These are phyloP conservation scores for Anthoptus insignis DNA, from an alignment of 2,888 invertebrate species.

Conservation along the genomic window DNA sequence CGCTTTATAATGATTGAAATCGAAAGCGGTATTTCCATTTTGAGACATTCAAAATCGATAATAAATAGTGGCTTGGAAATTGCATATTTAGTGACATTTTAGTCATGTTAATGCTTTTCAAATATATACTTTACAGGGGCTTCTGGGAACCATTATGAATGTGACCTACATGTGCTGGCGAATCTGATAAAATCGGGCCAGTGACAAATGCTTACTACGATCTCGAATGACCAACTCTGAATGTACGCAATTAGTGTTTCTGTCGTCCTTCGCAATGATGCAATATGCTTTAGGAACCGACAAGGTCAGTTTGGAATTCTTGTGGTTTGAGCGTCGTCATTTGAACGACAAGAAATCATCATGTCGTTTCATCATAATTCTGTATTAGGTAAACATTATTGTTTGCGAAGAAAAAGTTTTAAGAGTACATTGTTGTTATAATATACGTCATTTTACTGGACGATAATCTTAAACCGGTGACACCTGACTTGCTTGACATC, in stretches of 20 bases:
- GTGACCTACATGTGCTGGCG: not conserved
- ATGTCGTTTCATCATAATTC: no score
- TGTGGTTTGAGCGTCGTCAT: not conserved
- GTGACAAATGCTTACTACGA: slow-evolving; percentile 20
- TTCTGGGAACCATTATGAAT: not conserved
- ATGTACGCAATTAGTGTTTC: not conserved
- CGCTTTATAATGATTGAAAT: no score
- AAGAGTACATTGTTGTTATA: no score
- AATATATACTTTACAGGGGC: not conserved
- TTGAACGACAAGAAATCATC: no score
- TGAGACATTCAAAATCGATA: no score
- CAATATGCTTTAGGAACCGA: not conserved
- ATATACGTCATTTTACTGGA: no score
- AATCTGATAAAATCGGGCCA: slow-evolving; percentile 2
- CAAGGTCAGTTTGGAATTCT: not conserved
- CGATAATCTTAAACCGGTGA: no score
- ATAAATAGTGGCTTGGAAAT: no score
- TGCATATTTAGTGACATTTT: no score
- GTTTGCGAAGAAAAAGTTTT: no score
- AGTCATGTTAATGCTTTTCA: not conserved
- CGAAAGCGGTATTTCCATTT: no score
- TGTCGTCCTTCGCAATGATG: not conserved
- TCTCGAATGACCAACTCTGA: not conserved
- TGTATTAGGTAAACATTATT: not conserved
- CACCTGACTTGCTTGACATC: no score